Conservation (phyloP, 2,797 vertebrate genomes). For the Argya squamiceps region DNA sequence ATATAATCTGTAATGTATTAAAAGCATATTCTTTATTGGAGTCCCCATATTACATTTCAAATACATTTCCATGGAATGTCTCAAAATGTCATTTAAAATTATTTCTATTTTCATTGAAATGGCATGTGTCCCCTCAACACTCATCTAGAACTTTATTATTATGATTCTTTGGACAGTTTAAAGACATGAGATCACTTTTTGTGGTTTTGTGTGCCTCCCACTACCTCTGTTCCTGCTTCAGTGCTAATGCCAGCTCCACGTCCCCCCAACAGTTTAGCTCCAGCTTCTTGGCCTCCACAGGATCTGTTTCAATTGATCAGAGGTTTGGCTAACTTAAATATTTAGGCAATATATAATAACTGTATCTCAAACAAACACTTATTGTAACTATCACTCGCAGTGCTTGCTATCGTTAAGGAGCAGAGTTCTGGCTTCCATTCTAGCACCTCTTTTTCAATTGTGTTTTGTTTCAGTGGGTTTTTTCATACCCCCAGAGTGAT, state of each 20-base stretch:
- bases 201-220: constrained; percentile 48
- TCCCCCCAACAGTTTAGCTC: constrained; percentile 5
- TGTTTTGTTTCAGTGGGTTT: not conserved
- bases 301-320: constrained; percentile 45
- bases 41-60: constrained; percentile 73
- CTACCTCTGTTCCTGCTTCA: constrained; percentile 36
- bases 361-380: constrained; percentile 53
- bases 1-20: constrained; percentile 75
- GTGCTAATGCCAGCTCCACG: constrained; percentile 2
- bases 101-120: constrained; percentile 62
- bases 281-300: not conserved
- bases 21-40: constrained; percentile 71
- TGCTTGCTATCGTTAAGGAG: not conserved
- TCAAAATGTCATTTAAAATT: constrained; percentile 70
- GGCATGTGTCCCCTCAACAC: constrained; percentile 67
- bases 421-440: not conserved
- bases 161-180: constrained; percentile 70
- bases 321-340: constrained; percentile 53
- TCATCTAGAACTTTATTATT: constrained; percentile 65
- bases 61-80: constrained; percentile 74
- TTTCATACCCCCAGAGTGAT: not conserved
- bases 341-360: constrained; percentile 54
- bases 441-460: not conserved
- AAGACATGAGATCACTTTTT: constrained; percentile 69
- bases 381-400: not conserved